These are phyloP conservation scores for Sarcophilus harrisii DNA, from an alignment of 2,797 vertebrate species.

Conservation along the genomic window DNA sequence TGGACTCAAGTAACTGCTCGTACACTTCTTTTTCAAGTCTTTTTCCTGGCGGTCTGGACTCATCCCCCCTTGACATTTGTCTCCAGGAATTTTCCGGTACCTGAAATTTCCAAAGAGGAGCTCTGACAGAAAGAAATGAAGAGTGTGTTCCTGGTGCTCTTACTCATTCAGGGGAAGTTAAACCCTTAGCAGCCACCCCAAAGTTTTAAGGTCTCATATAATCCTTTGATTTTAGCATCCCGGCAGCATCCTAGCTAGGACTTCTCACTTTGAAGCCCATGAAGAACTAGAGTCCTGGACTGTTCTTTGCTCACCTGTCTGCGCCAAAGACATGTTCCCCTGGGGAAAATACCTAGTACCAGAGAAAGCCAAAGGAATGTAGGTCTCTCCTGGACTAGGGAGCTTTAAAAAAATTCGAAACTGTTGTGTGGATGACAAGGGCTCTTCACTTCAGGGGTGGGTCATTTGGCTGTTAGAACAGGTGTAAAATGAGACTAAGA, in stretches of 20 bases:
- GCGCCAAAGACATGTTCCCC: neutral
- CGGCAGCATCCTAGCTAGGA: neutral
- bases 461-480: slow-evolving; percentile 20
- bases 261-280: neutral
- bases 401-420: neutral
- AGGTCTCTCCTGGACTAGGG: neutral
- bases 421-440: neutral
- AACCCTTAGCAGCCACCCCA: slow-evolving; percentile 30
- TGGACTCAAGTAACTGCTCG: slow-evolving; percentile 89
- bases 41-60: slow-evolving; percentile 88
- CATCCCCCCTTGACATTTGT: slow-evolving; percentile 91
- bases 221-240: neutral
- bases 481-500: neutral
- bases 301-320: slow-evolving; percentile 5
- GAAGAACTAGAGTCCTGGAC: neutral
- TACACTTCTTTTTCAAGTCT: slow-evolving; percentile 93
- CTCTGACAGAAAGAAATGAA: slow-evolving; percentile 31
- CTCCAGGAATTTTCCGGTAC: slow-evolving; percentile 96
- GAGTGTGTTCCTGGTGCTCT: neutral
- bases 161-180: slow-evolving; percentile 34
- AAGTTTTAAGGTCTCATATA: neutral
- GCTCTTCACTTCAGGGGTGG: neutral
- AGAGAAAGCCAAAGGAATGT: neutral
- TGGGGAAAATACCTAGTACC: neutral
- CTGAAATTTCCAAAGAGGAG: slow-evolving; percentile 80